Conservation (phyloP, 2,797 vertebrate genomes). For the Garrulus glandarius region DNA sequence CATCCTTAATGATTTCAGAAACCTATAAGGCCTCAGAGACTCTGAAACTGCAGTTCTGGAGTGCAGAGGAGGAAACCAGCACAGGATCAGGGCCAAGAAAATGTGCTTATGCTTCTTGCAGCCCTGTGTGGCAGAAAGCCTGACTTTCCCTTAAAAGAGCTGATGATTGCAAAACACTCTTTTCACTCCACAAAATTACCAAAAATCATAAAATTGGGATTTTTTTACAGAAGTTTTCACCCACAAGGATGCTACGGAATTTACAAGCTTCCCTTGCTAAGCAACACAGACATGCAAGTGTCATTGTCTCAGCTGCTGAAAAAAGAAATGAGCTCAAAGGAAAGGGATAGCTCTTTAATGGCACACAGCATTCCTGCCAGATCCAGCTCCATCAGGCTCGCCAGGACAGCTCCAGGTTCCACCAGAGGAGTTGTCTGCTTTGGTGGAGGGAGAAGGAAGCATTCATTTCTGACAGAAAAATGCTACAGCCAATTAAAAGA, state of each 20-base stretch:
- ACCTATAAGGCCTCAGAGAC: not conserved
- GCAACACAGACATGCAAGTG: not conserved
- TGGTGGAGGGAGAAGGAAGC: not conserved
- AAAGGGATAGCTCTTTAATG: not conserved
- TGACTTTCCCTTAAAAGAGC: not conserved
- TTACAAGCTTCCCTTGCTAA: not conserved
- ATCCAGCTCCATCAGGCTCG: not conserved
- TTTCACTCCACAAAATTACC: not conserved
- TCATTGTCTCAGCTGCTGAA: not conserved
- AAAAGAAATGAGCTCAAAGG: not conserved
- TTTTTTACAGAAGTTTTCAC: not conserved
- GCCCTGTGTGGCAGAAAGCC: not conserved
- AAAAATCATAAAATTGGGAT: not conserved
- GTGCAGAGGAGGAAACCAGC: not conserved
- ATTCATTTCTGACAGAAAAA: not conserved
- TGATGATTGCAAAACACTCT: not conserved
- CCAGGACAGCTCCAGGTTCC: not conserved
- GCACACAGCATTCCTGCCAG: not conserved
- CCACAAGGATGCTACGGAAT: not conserved
- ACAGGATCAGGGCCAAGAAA: slow-evolving; percentile 3
- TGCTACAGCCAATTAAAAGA: not conserved
- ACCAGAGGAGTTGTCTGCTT: not conserved
- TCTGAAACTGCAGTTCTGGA: not conserved
- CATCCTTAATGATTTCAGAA: not conserved
- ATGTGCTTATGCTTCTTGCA: not conserved